phyloP scores from a whole-genome alignment of 2,888 invertebrate genomes.

The Cephus sareptanus region DNA sequence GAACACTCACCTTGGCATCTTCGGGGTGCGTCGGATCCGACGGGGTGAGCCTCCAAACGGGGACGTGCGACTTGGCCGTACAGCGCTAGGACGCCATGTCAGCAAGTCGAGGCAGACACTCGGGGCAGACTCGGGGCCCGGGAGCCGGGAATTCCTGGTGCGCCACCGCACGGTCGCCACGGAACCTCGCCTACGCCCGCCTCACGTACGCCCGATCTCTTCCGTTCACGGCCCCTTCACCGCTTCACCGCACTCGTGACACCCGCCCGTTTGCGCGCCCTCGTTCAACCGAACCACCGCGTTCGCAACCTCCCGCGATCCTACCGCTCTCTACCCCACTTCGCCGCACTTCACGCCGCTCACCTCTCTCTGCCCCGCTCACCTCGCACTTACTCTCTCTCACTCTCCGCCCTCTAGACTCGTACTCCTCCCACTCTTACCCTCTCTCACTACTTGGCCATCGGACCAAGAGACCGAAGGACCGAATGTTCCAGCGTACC shows the following conservation, averaged over 20 bases:
- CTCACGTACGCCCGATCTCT: slow-evolving; percentile 38
- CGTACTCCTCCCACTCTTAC: slow-evolving; percentile 25
- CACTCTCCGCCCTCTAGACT: slow-evolving; percentile 19
- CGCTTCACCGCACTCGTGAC: slow-evolving; percentile 39
- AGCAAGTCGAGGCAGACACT: slow-evolving; percentile 51
- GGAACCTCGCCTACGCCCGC: slow-evolving; percentile 61
- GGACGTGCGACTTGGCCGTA: slow-evolving; percentile 47
- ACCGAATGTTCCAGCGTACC: no score
- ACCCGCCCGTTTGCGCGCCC: slow-evolving; percentile 52
- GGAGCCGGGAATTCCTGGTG: slow-evolving; percentile 45
- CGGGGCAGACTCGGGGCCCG: slow-evolving; percentile 23
- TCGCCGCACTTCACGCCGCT: slow-evolving; percentile 21
- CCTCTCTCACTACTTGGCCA: not conserved
- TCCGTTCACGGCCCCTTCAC: slow-evolving; percentile 53
- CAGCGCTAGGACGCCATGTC: slow-evolving; percentile 64
- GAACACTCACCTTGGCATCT: slow-evolving; percentile 58
- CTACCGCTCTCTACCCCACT: slow-evolving; percentile 38
- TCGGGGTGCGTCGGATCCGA: slow-evolving; percentile 42
- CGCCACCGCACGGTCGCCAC: slow-evolving; percentile 58
- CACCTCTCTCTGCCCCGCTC: slow-evolving; percentile 24
- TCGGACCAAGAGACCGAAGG: not conserved
- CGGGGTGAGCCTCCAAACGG: slow-evolving; percentile 44
- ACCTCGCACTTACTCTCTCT: slow-evolving; percentile 12
- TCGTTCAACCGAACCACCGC: slow-evolving; percentile 54
- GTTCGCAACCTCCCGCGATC: slow-evolving; percentile 42